Base-by-base conservation (phyloP, 1,140 invertebrate species). In the Drosophila mayri region DNA sequence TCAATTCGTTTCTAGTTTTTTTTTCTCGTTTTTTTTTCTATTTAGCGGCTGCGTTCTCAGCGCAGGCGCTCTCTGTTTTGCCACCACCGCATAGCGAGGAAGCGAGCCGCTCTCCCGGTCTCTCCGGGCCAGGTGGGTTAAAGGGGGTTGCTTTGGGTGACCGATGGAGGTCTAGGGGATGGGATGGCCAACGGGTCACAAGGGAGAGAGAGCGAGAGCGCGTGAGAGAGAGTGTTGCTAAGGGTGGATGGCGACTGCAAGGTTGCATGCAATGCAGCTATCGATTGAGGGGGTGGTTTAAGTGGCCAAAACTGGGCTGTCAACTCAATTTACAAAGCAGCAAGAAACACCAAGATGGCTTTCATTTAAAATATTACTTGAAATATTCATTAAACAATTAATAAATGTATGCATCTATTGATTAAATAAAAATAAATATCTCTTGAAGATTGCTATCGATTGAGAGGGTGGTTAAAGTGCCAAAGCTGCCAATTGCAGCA, bases 201-300 rank as follows among this genome's bases (percentile, higher is more conserved):
- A 46, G 52, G 16, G 49, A 67, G 41, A 49, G 32, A 50, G 41
- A 37, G 38, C 61, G 46, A 41, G 46, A 59, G 49, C 10, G 25
- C 25, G 3, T 14, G 22, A n/a, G 52, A 41, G 44, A 57, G 50
- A 32, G 43, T 43, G 14, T 30, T 25, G 43, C 52, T 59, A 72
- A 63, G 83, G 83, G 84, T 88, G 43, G 80, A 32, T 81, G 43
- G 28, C 18, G 8, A 25, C 20, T 87, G 83, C 83, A 87, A 60
- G 78, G 82, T 85, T 86, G 82, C 82, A 85, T 79, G 64, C 54
- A 63, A 65, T 71, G 81, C 81, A 85, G 81, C 76, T 84, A 77
- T 63, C 71, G 66, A 47, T 47, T n/a, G 50, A 64, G 66, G 54
- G 65, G 41, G 65, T 66, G 54, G 38, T n/a, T 43, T 7, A 66